Conservation (phyloP, 1,140 invertebrate species). For the Calliopsis andreniformis region DNA sequence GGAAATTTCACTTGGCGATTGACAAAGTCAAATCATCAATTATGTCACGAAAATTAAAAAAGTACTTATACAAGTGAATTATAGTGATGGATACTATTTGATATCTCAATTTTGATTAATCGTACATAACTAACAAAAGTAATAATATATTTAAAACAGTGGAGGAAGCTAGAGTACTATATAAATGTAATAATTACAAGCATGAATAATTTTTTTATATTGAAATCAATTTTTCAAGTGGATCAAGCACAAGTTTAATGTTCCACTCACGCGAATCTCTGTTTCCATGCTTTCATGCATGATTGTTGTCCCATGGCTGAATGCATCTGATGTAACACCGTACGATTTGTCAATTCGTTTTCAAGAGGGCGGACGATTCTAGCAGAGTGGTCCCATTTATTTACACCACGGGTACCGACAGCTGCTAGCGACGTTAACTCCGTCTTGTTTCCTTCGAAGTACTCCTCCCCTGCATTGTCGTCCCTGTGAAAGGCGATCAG, state of each 20-base stretch:
- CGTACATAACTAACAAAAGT: too few relatives aligned
- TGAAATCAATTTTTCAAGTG: not conserved
- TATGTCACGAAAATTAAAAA: too few relatives aligned
- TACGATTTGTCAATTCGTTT: constrained; percentile 37
- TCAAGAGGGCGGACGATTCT: constrained; percentile 32
- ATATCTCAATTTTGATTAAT: too few relatives aligned
- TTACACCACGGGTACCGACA: constrained; percentile 64
- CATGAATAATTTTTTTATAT: not conserved
- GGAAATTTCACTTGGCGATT: too few relatives aligned
- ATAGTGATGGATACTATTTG: too few relatives aligned
- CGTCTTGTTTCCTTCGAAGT: constrained; percentile 45
- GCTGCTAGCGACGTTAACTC: constrained; percentile 68
- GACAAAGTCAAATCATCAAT: too few relatives aligned
- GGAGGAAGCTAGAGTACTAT: too few relatives aligned
- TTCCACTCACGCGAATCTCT: not conserved
- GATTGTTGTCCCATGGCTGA: not conserved
- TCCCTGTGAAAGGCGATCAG: constrained; percentile 25
- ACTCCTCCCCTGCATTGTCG: constrained; percentile 9
- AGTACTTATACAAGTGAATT: too few relatives aligned
- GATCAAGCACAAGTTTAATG: not conserved
- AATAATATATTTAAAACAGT: too few relatives aligned
- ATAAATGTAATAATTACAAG: too few relatives aligned
- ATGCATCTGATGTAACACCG: not conserved
- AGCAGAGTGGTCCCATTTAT: constrained; percentile 63
- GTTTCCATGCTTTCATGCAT: not conserved